Base-by-base conservation (phyloP, 2,888 invertebrate genomes). In the Erpobdella octoculata region DNA sequence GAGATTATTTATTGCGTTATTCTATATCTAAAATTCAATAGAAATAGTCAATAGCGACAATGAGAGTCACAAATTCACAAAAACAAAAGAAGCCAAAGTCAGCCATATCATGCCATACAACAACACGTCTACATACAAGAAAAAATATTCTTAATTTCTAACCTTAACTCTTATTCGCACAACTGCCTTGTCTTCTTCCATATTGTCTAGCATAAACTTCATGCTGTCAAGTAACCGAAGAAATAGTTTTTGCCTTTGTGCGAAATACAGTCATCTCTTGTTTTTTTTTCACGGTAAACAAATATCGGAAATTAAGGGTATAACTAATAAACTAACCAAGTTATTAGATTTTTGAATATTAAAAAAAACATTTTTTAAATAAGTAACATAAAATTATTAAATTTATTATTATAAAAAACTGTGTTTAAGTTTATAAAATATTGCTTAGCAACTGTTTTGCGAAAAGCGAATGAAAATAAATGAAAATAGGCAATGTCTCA, bases 121-220 rank as follows among this genome's bases (percentile, higher is more conserved):
- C 1, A 53, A 66, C 4, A 35, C n/a, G n/a, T n/a, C n/a, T n/a
- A n/a, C n/a, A n/a, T 12, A 25, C 12, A 12, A 18, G 18, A 41
- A 18, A 12, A 12, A 41, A 18, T 12, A 12, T 41, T 41, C 18
- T 41, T 12, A 41, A 41, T 41, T 12, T 41, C 5, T 25, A 12
- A 72, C 72, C 72, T 72, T 72, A 18, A 72, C 72, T 61, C 58
- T 59, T 21, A 72, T 72, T 46, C 69, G n/a, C 41, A 72, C 72
- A 61, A 72, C 72, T 25, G 53, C 28, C 15, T 53, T 53, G 21
- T 71, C 71, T 36, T 38, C 68, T 53, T 68, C 46, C 35, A 41
- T 28, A 46, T 38, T 28, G 9, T 68, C 48, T n/a, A 68, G 28
- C 12, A 38, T 25, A 36, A 31, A 35, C 31, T 35, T 62, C 31